Percentiles rank a stretch among this genome's conserved stretches.
Evolutionary conservation across 2,113 vertebrate species (phyloP).

Genomic region (Centropus unirufus): DNA sequence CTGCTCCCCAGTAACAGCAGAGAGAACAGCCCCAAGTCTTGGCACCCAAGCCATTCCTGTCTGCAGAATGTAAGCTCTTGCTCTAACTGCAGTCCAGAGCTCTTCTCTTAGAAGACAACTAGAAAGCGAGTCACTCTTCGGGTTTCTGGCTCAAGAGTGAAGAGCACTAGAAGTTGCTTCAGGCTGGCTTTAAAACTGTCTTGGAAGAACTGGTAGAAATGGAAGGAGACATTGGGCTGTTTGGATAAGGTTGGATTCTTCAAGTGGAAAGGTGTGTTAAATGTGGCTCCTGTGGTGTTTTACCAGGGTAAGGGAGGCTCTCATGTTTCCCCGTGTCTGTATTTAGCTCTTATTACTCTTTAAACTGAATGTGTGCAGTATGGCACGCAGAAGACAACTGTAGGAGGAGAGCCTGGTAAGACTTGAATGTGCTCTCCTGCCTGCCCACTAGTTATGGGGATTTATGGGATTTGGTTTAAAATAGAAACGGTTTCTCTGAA

Average conservation of each 20-base stretch:
- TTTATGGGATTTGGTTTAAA: constrained; percentile 63
- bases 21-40: neutral
- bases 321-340: neutral
- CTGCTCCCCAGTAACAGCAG: neutral
- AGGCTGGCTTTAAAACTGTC: neutral
- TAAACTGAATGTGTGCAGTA: neutral
- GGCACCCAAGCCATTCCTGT: neutral
- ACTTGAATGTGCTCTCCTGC: neutral
- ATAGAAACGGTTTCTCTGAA: constrained; percentile 54
- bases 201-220: neutral
- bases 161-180: neutral
- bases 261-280: neutral
- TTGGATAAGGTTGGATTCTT: neutral
- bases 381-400: neutral
- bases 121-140: neutral
- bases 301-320: neutral
- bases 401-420: constrained; percentile 17
- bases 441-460: constrained; percentile 21
- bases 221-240: neutral
- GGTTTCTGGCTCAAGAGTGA: neutral
- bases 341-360: neutral
- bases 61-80: neutral
- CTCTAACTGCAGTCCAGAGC: neutral
- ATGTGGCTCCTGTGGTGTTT: neutral
- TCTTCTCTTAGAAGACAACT: neutral